Conservation (phyloP, 2,797 vertebrate species). For the Lacerta agilis region DNA sequence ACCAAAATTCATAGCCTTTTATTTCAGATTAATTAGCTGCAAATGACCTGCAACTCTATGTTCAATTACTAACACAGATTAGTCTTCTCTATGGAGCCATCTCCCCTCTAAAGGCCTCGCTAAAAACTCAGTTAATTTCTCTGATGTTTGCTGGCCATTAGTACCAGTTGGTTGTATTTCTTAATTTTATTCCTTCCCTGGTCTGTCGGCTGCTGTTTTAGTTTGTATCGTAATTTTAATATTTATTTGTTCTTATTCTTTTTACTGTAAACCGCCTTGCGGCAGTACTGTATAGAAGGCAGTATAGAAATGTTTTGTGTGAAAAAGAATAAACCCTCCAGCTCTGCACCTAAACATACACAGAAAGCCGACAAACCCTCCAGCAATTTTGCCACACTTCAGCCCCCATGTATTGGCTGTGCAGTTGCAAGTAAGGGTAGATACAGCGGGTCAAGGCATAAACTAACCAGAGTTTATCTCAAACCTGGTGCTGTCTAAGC, state of each 20-base stretch:
- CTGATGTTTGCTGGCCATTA: too few species aligned
- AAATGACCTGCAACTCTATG: not conserved
- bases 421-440: not conserved
- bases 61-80: not conserved
- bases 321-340: not conserved
- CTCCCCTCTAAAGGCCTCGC: not conserved
- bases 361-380: not conserved
- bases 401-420: not conserved
- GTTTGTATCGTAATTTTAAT: too few species aligned
- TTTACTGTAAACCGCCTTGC: too few species aligned
- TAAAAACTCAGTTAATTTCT: too few species aligned
- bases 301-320: too few species aligned
- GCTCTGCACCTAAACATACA: not conserved
- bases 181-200: too few species aligned
- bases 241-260: too few species aligned
- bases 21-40: not conserved
- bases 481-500: not conserved
- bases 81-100: not conserved
- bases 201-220: too few species aligned
- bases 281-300: too few species aligned
- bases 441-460: not conserved
- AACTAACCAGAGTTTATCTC: not conserved
- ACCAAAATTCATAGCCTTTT: not conserved
- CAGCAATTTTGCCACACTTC: not conserved
- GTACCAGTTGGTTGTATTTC: too few species aligned